Evolutionary conservation across 1,140 invertebrate species (phyloP).

Genomic region (Pseudomyrmex gracilis): DNA sequence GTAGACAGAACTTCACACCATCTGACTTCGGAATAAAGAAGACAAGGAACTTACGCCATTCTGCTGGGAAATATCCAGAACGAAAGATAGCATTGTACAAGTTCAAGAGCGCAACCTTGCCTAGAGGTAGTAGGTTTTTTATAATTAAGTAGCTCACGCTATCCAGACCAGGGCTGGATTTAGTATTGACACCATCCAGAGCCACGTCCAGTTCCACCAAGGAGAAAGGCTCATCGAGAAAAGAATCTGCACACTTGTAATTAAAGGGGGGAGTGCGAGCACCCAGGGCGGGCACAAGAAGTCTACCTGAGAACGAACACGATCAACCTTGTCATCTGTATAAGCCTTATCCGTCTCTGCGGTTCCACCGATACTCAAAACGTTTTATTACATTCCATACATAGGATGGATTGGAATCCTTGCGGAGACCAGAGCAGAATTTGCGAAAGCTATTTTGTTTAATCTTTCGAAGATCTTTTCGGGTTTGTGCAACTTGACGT

Average conservation of each 20-base stretch:
- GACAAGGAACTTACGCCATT: not conserved
- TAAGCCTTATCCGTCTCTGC: not conserved
- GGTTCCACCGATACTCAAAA: not conserved
- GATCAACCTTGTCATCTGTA: not conserved
- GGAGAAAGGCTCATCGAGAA: not conserved
- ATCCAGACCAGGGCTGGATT: not conserved
- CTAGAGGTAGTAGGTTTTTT: not conserved
- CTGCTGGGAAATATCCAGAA: not conserved
- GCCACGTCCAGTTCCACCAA: no score
- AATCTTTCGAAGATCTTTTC: not conserved
- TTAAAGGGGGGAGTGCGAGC: no score
- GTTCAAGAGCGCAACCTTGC: not conserved
- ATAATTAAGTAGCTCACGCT: not conserved
- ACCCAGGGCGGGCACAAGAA: not conserved
- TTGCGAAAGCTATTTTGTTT: not conserved
- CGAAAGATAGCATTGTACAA: not conserved
- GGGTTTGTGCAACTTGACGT: not conserved
- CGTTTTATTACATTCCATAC: not conserved
- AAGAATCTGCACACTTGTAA: not conserved
- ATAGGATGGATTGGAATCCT: not conserved
- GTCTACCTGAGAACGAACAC: not conserved
- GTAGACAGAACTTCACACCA: no score
- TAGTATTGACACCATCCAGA: not conserved
- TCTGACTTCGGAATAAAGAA: not conserved
- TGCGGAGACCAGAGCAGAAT: not conserved